These are phyloP conservation scores for Teleiodes luculella DNA, from an alignment of 2,888 invertebrate genomes.

Conservation along the genomic window DNA sequence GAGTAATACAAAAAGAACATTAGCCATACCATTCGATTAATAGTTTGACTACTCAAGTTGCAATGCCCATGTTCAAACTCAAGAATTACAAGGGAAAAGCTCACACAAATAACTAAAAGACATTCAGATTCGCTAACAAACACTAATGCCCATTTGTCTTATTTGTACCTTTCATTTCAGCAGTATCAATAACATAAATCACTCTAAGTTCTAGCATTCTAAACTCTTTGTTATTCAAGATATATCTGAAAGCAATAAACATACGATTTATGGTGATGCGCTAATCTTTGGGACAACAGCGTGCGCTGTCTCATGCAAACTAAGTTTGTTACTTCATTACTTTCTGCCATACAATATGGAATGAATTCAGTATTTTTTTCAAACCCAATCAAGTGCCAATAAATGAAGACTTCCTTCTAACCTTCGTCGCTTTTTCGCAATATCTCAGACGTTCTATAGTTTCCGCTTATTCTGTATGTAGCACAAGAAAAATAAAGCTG, in stretches of 20 bases:
- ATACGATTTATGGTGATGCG: constrained; percentile 59
- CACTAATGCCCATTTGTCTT: constrained; percentile 43
- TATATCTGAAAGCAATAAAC: constrained; percentile 53
- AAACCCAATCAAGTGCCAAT: no score
- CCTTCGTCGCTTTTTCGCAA: no score
- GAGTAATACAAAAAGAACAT: background rate
- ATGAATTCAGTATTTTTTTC: no score
- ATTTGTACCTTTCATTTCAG: constrained; percentile 48
- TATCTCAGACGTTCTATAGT: no score
- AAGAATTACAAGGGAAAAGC: background rate
- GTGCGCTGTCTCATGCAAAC: constrained; percentile 58
- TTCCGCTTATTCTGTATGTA: no score
- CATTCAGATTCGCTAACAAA: constrained; percentile 10
- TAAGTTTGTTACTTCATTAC: constrained; percentile 33
- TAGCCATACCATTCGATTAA: background rate
- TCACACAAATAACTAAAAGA: background rate
- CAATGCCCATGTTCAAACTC: no score
- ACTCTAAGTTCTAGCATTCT: constrained; percentile 31
- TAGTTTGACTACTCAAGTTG: no score
- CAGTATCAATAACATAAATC: constrained; percentile 52
- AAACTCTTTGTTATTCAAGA: constrained; percentile 47
- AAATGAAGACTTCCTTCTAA: no score
- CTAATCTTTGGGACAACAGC: constrained; percentile 60
- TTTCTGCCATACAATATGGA: constrained; percentile 42
- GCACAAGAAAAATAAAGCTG: no score